Evolutionary conservation across 2,797 vertebrate species (phyloP).

Genomic region (Anguilla anguilla): DNA sequence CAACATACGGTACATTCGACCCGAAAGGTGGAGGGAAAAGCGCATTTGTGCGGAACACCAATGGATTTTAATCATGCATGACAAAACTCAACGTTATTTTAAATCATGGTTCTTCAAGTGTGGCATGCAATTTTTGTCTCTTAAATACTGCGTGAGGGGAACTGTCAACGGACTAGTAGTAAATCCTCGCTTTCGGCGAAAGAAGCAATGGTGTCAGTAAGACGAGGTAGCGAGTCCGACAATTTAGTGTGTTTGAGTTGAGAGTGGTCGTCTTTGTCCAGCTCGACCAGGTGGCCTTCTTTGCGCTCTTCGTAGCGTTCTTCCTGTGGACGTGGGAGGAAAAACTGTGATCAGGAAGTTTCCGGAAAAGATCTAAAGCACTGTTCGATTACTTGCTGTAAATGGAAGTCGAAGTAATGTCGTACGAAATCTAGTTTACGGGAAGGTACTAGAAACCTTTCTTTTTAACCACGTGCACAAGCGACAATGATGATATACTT

Average conservation of each 20-base stretch:
- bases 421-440: not conserved
- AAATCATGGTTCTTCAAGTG: conserved; percentile 16
- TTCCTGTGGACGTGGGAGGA: not conserved
- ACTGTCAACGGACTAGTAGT: not conserved
- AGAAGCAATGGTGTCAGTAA: not conserved
- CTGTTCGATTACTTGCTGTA: conserved; percentile 7
- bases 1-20: not conserved
- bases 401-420: not conserved
- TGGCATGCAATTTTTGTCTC: not conserved
- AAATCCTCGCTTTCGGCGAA: not conserved
- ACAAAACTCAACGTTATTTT: not conserved
- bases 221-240: not conserved
- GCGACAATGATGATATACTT: not conserved
- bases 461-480: not conserved
- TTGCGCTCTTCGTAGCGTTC: not conserved
- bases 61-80: not conserved
- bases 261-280: not conserved
- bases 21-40: not conserved
- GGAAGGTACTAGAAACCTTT: not conserved
- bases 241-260: not conserved
- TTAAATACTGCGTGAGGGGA: not conserved
- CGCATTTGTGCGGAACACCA: not conserved
- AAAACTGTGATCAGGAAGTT: not conserved
- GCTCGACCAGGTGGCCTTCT: not conserved
- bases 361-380: not conserved